Evolutionary conservation across 1,140 invertebrate species (phyloP), one percentile per base, ranked within the genome.

Genomic region (Phortica variegata): DNA sequence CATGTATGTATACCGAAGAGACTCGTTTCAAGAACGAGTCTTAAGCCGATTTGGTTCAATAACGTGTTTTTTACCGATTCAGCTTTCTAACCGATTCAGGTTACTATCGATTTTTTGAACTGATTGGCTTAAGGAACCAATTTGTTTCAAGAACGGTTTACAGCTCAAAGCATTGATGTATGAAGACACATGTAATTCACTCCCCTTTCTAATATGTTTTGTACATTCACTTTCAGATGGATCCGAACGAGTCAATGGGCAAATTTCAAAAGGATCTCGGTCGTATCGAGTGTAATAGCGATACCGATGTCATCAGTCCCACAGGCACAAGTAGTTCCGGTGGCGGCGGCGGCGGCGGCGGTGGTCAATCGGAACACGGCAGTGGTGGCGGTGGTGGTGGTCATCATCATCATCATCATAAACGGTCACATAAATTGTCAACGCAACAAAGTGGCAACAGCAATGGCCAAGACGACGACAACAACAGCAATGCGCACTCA

Each of bases 401-500:
- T 36, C 55, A 66, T 33, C 63, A 66, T 23, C 68, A 66, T 48
- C 63, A 63, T 1, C 63, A 68, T 41, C 63, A 68, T 40, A 68
- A 66, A 57, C 43, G 50, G 37, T 37, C 12, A 42, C 23, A 26
- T 10, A 26, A 26, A 26, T n/a, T n/a, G n/a, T n/a, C 51, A 50
- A 43, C 47, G 43, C 5, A 38, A 39, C n/a, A n/a, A n/a, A n/a
- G 10, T 26, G 23, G 47, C 52, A 9, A 10, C 23, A 6, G 56
- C 53, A 3, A 50, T 58, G 52, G 81, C 42, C 81, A 83, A 46
- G 80, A 80, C 52, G 82, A 84, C 46, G 82, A 84, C 45, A 82
- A 83, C 56, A 83, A 81, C 40, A 84, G 83, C 60, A 83, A 81
- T 61, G 82, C 82, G 49, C 80, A 79, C 52, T 83, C 83, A 58